Conservation (phyloP, 2,113 vertebrate species). For the Myxocyprinus asiaticus region DNA sequence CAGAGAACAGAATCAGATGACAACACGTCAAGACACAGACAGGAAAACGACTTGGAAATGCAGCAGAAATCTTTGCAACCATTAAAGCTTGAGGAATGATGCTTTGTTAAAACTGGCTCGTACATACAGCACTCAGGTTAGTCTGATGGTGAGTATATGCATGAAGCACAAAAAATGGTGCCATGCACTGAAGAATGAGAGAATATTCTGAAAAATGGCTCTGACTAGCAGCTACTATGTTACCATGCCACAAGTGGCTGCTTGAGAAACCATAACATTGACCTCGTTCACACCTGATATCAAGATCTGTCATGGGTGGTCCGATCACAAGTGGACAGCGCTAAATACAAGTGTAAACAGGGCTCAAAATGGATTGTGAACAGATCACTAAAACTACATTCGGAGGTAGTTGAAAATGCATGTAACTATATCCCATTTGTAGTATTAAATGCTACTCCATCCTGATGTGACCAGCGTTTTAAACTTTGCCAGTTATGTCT, state of each 20-base stretch:
- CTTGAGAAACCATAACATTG: slow-evolving; percentile 54
- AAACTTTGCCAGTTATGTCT: too few relatives aligned
- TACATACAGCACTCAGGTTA: slow-evolving; percentile 73
- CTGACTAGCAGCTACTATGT: slow-evolving; percentile 67
- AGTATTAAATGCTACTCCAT: too few relatives aligned
- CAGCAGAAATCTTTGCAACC: slow-evolving; percentile 67
- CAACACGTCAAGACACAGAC: slow-evolving; percentile 69
- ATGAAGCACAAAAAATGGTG: slow-evolving; percentile 70
- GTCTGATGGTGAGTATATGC: slow-evolving; percentile 70
- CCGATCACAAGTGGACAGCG: too few relatives aligned
- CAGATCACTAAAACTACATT: too few relatives aligned
- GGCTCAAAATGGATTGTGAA: too few relatives aligned
- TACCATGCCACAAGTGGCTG: slow-evolving; percentile 78
- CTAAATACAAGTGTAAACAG: too few relatives aligned
- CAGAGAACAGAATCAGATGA: slow-evolving; percentile 94
- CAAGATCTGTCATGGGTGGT: too few relatives aligned
- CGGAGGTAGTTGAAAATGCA: too few relatives aligned
- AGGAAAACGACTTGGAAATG: slow-evolving; percentile 55
- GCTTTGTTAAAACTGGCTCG: slow-evolving; percentile 41
- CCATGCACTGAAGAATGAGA: slow-evolving; percentile 80
- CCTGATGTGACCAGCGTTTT: too few relatives aligned
- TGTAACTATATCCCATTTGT: too few relatives aligned
- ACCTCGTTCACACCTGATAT: too few relatives aligned
- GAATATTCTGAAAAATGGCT: slow-evolving; percentile 41
- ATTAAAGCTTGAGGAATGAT: slow-evolving; percentile 57